Evolutionary conservation across 2,113 vertebrate species (phyloP).

Genomic region (Pyxicephalus adspersus): DNA sequence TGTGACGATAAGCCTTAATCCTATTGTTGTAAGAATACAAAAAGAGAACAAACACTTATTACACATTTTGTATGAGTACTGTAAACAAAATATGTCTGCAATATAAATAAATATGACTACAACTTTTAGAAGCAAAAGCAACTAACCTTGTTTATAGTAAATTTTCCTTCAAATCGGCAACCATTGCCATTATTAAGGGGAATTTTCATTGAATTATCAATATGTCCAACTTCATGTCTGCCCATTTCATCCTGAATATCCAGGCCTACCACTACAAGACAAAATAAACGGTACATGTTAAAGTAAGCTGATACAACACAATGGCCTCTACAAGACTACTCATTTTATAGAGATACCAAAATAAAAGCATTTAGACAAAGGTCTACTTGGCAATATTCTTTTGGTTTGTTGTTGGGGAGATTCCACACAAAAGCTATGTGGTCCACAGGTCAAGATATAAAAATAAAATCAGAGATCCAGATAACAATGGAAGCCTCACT

Average conservation of each 20-base stretch:
- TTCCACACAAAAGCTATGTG: no score
- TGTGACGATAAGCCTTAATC: neutral
- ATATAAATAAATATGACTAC: no score
- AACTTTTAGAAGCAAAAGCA: neutral
- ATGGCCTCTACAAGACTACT: no score
- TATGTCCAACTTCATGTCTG: constrained; percentile 95
- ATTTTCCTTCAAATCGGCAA: constrained; percentile 95
- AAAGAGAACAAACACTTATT: neutral
- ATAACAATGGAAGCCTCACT: no score
- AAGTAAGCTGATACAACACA: neutral
- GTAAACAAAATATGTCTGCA: no score
- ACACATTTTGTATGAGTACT: no score
- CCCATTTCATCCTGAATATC: constrained; percentile 99
- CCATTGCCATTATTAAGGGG: constrained; percentile 86
- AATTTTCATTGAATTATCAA: constrained; percentile 97
- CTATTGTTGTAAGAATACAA: neutral
- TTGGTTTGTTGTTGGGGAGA: no score
- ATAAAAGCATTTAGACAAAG: no score
- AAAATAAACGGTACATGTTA: neutral
- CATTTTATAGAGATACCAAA: no score
- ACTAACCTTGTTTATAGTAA: constrained; percentile 95
- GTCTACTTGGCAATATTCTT: no score
- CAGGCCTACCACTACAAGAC: constrained; percentile 86
- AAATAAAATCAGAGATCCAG: no score
- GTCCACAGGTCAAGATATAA: no score